These are phyloP conservation scores for Phorcus lineatus DNA, from an alignment of 2,888 invertebrate genomes.

Conservation along the genomic window DNA sequence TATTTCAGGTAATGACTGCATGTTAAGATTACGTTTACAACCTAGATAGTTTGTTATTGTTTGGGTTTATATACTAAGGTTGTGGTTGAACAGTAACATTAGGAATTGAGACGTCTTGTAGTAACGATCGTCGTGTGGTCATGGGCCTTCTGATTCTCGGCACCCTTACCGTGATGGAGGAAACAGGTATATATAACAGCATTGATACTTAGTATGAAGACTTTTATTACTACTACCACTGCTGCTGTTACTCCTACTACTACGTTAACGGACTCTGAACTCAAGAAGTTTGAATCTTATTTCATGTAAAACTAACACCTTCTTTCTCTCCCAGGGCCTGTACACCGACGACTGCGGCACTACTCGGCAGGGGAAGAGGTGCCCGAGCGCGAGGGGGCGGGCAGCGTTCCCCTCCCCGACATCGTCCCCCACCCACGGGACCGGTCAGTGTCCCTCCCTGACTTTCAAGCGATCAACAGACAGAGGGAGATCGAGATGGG, in stretches of 20 bases:
- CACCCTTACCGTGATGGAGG: neutral
- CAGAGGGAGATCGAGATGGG: conserved; percentile 59
- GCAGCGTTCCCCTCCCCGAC: conserved; percentile 57
- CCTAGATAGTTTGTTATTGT: too few species aligned
- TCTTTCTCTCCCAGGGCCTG: conserved; percentile 34
- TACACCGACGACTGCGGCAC: conserved; percentile 36
- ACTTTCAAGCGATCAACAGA: conserved; percentile 52
- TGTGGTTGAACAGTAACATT: too few species aligned
- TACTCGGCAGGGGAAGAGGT: conserved; percentile 45
- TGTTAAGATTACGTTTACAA: too few species aligned
- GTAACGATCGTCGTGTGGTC: too few species aligned
- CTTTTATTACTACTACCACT: too few species aligned
- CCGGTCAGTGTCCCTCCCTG: conserved; percentile 61
- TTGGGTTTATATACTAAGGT: too few species aligned
- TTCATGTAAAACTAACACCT: neutral
- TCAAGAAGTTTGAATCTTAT: too few species aligned
- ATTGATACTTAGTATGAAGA: neutral
- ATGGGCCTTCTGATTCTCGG: too few species aligned
- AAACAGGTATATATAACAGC: conserved; percentile 10
- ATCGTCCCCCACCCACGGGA: conserved; percentile 57
- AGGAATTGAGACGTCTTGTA: too few species aligned
- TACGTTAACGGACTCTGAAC: too few species aligned
- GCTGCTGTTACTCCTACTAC: too few species aligned
- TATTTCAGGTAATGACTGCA: too few species aligned
- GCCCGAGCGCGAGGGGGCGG: conserved; percentile 18